Conservation (phyloP, 1,140 invertebrate species). For the Solenopsis invicta region DNA sequence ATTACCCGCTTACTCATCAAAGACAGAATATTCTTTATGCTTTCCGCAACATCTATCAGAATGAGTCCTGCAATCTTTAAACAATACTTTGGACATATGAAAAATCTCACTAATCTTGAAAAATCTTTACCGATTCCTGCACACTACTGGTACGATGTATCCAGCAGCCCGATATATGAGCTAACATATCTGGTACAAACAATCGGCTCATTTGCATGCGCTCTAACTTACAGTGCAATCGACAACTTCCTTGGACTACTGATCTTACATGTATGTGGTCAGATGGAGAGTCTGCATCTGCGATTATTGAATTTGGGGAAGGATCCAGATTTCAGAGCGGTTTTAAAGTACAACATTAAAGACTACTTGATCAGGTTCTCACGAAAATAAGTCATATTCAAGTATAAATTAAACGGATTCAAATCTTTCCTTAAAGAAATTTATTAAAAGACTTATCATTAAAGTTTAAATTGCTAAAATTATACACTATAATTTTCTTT, state of each 20-base stretch:
- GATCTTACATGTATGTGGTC: conserved; percentile 38
- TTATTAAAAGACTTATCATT: background rate
- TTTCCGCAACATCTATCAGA: background rate
- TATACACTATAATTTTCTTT: background rate
- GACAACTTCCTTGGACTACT: conserved; percentile 48
- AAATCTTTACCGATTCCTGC: conserved; percentile 31
- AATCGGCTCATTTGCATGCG: background rate
- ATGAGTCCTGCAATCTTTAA: background rate
- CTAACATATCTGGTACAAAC: conserved; percentile 20
- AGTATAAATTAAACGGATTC: too few relatives aligned
- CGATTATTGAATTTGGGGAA: too few relatives aligned
- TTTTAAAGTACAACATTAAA: too few relatives aligned
- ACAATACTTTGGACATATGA: background rate
- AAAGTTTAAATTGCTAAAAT: background rate
- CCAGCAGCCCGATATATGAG: conserved; percentile 36
- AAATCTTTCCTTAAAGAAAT: background rate
- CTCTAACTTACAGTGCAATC: conserved; percentile 24
- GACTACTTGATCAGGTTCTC: conserved; percentile 11
- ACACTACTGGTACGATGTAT: conserved; percentile 33
- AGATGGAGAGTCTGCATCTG: conserved; percentile 47
- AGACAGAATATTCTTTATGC: background rate
- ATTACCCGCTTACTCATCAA: background rate
- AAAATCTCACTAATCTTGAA: conserved; percentile 1
- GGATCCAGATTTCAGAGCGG: too few relatives aligned
- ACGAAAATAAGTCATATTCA: background rate